phyloP scores from a whole-genome alignment of 2,113 vertebrate genomes.

The Zosterops lateralis region DNA sequence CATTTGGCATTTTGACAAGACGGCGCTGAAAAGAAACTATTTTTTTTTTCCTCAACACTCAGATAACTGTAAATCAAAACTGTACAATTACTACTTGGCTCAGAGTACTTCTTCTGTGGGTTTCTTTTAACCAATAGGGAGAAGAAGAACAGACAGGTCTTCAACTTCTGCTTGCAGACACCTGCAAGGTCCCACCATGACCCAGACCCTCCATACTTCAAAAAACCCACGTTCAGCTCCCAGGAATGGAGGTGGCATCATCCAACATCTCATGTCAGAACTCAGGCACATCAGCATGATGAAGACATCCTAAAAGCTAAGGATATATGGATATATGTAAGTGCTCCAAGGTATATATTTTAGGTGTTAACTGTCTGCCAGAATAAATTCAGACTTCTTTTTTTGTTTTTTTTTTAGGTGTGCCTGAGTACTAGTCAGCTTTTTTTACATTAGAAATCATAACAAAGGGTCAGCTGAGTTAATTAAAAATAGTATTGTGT shows the following conservation, averaged over 20 bases:
- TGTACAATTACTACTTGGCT: conserved; percentile 52
- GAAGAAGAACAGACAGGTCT: not conserved
- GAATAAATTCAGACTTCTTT: not conserved
- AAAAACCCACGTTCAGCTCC: not conserved
- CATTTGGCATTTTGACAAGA: conserved; percentile 73
- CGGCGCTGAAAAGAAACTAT: conserved; percentile 55
- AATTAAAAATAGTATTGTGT: not conserved
- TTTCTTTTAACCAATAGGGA: not conserved
- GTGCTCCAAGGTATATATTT: not conserved
- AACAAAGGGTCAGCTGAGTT: not conserved
- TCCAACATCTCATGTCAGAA: not conserved
- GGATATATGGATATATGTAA: not conserved
- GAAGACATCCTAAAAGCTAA: not conserved
- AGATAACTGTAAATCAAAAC: conserved; percentile 60
- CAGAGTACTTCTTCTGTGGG: not conserved
- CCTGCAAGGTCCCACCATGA: rapidly evolving
- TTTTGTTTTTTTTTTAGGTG: not conserved
- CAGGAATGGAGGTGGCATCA: rapidly evolving
- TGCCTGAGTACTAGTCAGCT: not conserved
- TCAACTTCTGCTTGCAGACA: not conserved
- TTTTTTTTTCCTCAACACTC: not conserved
- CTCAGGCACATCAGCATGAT: not conserved
- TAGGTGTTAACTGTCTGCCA: not conserved
- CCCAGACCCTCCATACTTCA: not conserved
- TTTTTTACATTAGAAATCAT: not conserved